These are phyloP conservation scores for Rhodinocichla rosea DNA, from an alignment of 2,113 vertebrate species.

Conservation along the genomic window DNA sequence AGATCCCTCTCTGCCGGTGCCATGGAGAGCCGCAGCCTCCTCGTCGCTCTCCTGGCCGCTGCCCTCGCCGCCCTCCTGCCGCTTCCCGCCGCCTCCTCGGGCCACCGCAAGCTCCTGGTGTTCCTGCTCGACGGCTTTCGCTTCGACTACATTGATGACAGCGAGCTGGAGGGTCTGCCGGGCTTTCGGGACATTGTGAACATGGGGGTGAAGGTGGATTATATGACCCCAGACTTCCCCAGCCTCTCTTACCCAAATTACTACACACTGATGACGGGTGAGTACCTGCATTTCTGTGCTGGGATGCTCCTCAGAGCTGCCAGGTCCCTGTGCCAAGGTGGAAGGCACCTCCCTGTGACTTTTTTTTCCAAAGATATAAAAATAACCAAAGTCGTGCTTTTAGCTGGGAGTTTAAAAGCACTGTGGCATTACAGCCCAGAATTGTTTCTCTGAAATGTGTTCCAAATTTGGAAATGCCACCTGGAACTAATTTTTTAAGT, in stretches of 20 bases:
- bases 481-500: not conserved
- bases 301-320: not conserved
- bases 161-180: conserved; percentile 76
- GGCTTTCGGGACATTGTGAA: conserved; percentile 83
- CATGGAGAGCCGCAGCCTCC: conserved; percentile 48
- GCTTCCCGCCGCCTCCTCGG: not conserved
- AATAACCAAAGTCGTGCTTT: not conserved
- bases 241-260: conserved; percentile 94
- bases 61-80: not conserved
- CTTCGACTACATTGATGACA: conserved; percentile 85
- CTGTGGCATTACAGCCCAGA: not conserved
- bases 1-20: not conserved
- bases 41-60: conserved; percentile 37
- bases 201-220: conserved; percentile 90
- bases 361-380: not conserved
- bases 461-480: not conserved
- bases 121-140: conserved; percentile 93
- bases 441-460: not conserved
- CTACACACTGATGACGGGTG: conserved; percentile 95
- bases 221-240: conserved; percentile 92
- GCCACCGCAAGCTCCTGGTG: conserved; percentile 78
- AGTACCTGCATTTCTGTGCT: not conserved
- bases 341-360: not conserved
- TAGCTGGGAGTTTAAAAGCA: not conserved
- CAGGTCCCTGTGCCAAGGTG: not conserved